Base-by-base conservation (phyloP, 1,140 invertebrate species). In the Drosophila sp. region DNA sequence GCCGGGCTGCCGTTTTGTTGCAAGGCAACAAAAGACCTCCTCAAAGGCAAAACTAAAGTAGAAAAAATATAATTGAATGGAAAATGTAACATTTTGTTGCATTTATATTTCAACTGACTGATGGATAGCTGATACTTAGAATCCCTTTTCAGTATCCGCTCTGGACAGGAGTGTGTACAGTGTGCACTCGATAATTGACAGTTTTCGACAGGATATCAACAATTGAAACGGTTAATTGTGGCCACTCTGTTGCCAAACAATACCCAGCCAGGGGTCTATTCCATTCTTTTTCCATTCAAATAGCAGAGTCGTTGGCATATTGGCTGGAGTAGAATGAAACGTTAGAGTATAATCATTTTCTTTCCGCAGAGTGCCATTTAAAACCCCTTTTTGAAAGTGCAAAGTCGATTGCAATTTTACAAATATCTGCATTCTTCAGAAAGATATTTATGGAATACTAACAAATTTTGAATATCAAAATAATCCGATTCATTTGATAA, bases 1-100 rank as follows among this genome's bases (percentile, higher is more conserved):
- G 11, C 32, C 11, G 21, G 21, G 34, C 8, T 62, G 57, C 46
- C 59, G 13, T 57, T 71, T 56, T 58, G 53, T 72, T 18, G 16
- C 41, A 51, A 21, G 69, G 25, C 69, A 72, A 72, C 53, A 58
- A 65, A 72, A 50, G 59, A 18, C 48, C 58, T 62, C 29, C 14
- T 11, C 7, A 53, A 67, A 69, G 27, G 13, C 40, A 13, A 38
- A 48, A 48, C 56, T 0, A 46, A 57, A 38, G 4, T 38, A 38
- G 7, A 36, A 18, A 51, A 36, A 51, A 71, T 50, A 75, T 75
- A 67, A 64, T 63, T 71, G 72, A 75, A 75, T 71, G 67, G 54
- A 58, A 65, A 75, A 75, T 64, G 72, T 64, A 71, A 65, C 67
- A 72, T 64, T 75, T 72, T 76, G 72, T 54, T 75, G 61, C 59